Conservation (phyloP, 2,113 vertebrate species). For the Glaucomys volans region DNA sequence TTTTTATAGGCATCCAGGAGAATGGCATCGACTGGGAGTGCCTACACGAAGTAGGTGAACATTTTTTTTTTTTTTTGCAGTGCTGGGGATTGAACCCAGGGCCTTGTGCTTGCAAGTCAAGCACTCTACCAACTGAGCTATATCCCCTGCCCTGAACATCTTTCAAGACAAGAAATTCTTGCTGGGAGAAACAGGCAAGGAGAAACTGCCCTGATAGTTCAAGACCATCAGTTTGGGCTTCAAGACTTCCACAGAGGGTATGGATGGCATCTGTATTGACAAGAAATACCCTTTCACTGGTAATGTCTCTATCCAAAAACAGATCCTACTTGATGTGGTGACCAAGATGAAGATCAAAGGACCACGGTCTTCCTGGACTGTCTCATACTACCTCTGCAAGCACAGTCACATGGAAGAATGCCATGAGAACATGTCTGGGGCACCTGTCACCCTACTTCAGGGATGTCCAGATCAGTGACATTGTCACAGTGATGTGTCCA, state of each 20-base stretch:
- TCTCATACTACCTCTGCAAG: background rate
- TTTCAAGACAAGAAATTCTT: background rate
- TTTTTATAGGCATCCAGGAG: background rate
- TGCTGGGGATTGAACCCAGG: too few species aligned
- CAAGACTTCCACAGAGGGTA: background rate
- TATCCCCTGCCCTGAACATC: too few species aligned
- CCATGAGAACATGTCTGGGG: too few species aligned
- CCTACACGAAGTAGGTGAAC: background rate
- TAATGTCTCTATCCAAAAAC: background rate
- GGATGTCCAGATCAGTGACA: background rate
- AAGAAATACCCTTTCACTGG: background rate
- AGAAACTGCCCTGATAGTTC: background rate
- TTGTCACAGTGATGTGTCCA: background rate
- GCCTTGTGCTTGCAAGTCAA: too few species aligned
- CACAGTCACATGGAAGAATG: background rate
- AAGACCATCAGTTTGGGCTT: background rate
- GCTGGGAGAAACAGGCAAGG: background rate
- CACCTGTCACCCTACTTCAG: too few species aligned
- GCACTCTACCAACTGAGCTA: too few species aligned
- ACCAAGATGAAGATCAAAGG: background rate
- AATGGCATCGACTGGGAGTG: background rate
- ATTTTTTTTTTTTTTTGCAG: too few species aligned
- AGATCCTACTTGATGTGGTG: background rate
- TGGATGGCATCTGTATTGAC: background rate
- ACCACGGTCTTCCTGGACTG: background rate